phyloP scores from a whole-genome alignment of 1,140 invertebrate genomes.

The Pseudachorutes palmiensis region DNA sequence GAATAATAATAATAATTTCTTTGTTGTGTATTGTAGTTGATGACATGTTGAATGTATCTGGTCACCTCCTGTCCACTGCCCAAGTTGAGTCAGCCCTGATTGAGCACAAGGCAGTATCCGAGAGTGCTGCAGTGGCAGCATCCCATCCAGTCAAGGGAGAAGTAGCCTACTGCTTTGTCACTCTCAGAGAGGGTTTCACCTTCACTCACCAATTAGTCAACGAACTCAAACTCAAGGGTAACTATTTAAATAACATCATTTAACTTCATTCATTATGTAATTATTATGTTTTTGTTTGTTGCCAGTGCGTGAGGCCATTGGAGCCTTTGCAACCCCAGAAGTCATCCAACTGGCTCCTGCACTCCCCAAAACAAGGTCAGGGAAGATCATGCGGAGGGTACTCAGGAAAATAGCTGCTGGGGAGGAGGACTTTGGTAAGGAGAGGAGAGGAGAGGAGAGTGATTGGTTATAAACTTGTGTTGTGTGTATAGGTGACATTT shows the following conservation, averaged over 20 bases:
- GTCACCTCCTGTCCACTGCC: slow-evolving; percentile 92
- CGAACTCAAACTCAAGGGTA: slow-evolving; percentile 67
- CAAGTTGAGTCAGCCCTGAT: slow-evolving; percentile 49
- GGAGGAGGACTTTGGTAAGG: slow-evolving; percentile 63
- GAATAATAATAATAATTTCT: slow-evolving; percentile 93
- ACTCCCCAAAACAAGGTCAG: slow-evolving; percentile 92
- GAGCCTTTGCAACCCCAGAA: slow-evolving; percentile 92
- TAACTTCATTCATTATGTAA: too few species aligned
- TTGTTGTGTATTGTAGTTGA: too few species aligned
- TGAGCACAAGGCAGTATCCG: slow-evolving; percentile 32
- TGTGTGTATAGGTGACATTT: slow-evolving; percentile 38
- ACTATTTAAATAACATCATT: too few species aligned
- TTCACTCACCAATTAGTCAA: slow-evolving; percentile 62
- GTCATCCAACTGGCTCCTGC: slow-evolving; percentile 83
- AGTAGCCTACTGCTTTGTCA: slow-evolving; percentile 93
- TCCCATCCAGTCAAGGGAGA: slow-evolving; percentile 91
- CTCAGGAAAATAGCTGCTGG: slow-evolving; percentile 84
- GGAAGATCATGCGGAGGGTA: slow-evolving; percentile 95
- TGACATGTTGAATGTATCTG: slow-evolving; percentile 96
- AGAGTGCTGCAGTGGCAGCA: slow-evolving; percentile 75
- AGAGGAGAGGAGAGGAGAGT: too few species aligned
- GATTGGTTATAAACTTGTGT: slow-evolving; percentile 70
- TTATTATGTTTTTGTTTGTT: slow-evolving; percentile 28
- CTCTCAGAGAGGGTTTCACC: slow-evolving; percentile 63
- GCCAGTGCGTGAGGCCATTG: slow-evolving; percentile 80